These are phyloP conservation scores for Platygyra sinensis DNA, from an alignment of 64 coral and sea anemone genomes.

Conservation along the genomic window DNA sequence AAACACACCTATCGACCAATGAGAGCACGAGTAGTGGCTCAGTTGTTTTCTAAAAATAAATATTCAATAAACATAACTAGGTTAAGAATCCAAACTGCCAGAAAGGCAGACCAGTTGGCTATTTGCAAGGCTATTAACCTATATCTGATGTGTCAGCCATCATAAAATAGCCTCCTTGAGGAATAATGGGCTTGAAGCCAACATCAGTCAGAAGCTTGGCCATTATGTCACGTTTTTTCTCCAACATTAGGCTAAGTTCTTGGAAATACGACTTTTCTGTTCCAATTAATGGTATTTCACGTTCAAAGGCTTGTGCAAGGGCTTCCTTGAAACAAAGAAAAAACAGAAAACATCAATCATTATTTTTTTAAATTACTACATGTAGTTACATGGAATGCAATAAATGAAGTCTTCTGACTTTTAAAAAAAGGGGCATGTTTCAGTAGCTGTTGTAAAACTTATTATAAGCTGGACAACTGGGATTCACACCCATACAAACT, in stretches of 20 bases:
- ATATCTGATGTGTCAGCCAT: slow-evolving; percentile 88
- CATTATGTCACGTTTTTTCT: slow-evolving; percentile 74
- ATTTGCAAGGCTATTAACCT: slow-evolving; percentile 8
- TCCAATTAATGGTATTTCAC: slow-evolving; percentile 66
- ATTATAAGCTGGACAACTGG: no score
- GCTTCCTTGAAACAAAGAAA: slow-evolving; percentile 87
- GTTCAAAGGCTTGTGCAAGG: slow-evolving; percentile 79
- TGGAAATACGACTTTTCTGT: slow-evolving; percentile 79
- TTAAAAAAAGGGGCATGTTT: no score
- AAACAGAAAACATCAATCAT: neutral
- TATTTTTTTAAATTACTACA: no score
- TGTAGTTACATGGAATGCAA: no score
- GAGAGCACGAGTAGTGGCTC: no score
- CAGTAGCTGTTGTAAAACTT: no score
- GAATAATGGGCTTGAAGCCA: slow-evolving; percentile 90
- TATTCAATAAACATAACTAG: no score
- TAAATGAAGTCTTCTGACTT: no score
- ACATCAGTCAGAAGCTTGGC: slow-evolving; percentile 68
- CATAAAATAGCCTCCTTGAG: slow-evolving; percentile 97
- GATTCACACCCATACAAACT: no score
- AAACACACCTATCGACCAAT: no score
- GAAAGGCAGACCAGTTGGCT: neutral
- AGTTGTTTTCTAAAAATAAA: no score
- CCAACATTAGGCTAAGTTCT: slow-evolving; percentile 51
- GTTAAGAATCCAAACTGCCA: no score